Base-by-base conservation (phyloP, 2,888 invertebrate genomes). In the Drosophila anomalipes region DNA sequence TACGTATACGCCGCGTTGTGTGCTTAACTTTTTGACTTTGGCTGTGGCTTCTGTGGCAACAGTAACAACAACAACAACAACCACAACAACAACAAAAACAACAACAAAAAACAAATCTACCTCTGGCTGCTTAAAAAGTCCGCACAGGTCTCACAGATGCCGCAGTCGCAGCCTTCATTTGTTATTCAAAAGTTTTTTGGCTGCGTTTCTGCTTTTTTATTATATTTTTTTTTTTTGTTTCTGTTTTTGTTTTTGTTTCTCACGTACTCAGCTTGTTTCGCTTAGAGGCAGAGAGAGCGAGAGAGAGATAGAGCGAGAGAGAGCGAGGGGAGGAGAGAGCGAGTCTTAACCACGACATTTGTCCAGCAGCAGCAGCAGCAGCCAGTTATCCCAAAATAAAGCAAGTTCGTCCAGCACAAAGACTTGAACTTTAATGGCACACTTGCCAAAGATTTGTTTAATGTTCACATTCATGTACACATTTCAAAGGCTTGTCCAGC, bases 151-250 rank as follows among this genome's bases (percentile, higher is more conserved):
- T 81, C 61, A 54, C 72, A 65, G 44, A 69, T 81, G 79, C 86
- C 66, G 79, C 79, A 82, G 77, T 74, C 74, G 80, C 65, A 82
- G 84, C 86, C 81, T 91, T 90, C 91, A 91, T 89, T 89, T 91
- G 91, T 88, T 89, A 89, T 91, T 89, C 89, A 89, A 86, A 89
- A 91, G 86, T 91, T 91, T 88, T 82, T 82, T 82, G 81, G 76
- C 69, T 70, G 74, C 76, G 59, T 65, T 72, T 68, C 59, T 52
- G 57, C 22, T 10, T 37, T 64, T 56, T 61, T 56, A 67, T 66
- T 74, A 49, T 68, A 57, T 59, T 70, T 28, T 28, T 33, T 52
- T 57, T 53, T 44, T 56, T 9, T 56, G 68, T n/a, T 44, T 22
- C 53, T 47, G 47, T 60, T 71, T 28, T 33, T 47, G 53, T 53